These are phyloP conservation scores for Eristalis pertinax DNA, from an alignment of 2,888 invertebrate species.

Conservation along the genomic window DNA sequence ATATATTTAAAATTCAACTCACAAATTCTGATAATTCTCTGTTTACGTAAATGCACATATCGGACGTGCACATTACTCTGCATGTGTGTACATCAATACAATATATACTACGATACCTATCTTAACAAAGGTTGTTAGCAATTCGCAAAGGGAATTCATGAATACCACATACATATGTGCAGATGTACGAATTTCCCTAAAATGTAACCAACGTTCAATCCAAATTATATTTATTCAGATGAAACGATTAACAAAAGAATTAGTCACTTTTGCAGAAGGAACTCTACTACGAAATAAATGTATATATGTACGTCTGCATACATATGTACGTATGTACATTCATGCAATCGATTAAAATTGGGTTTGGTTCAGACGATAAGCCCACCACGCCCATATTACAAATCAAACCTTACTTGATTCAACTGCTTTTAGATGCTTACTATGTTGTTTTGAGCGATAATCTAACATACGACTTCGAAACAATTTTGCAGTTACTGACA, in stretches of 20 bases:
- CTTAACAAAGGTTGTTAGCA: not conserved
- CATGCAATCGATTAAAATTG: slow-evolving; percentile 51
- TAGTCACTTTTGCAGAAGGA: slow-evolving; percentile 31
- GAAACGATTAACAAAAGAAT: not conserved
- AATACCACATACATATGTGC: not conserved
- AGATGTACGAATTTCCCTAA: not conserved
- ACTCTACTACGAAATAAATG: not conserved
- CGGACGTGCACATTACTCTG: not conserved
- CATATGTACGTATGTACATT: slow-evolving; percentile 11
- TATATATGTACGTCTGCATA: not conserved
- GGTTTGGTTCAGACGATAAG: slow-evolving; percentile 50
- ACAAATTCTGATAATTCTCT: not conserved
- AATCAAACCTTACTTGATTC: slow-evolving; percentile 1
- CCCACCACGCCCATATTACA: slow-evolving; percentile 62
- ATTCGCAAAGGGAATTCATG: not conserved
- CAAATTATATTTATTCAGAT: not conserved
- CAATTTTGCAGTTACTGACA: not conserved
- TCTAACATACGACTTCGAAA: not conserved
- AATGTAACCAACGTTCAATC: not conserved
- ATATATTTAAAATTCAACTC: not conserved
- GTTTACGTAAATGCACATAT: not conserved
- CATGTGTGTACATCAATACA: no score
- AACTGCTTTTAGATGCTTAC: not conserved
- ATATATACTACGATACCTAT: not conserved
- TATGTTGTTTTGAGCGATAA: not conserved